phyloP scores from a whole-genome alignment of 1,140 invertebrate species.

The Pygmarrhopalites habei region DNA sequence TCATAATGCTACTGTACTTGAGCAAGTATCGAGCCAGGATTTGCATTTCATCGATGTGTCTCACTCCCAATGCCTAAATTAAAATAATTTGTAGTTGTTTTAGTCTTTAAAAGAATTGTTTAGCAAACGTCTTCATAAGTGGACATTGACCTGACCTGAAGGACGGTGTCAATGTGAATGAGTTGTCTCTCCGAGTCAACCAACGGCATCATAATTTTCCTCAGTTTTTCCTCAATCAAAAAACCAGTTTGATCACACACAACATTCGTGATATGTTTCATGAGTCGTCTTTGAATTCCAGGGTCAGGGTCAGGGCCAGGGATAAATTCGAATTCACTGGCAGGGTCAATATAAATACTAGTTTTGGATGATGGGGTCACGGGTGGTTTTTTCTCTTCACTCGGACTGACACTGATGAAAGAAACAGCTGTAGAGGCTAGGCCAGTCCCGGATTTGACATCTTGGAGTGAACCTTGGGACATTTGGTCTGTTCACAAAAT shows the following conservation, averaged over 20 bases:
- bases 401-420: no score
- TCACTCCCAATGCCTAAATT: slow-evolving; percentile 17
- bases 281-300: slow-evolving; percentile 11
- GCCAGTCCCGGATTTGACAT: no score
- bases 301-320: slow-evolving; percentile 22
- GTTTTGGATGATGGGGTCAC: background rate
- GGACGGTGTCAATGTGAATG: slow-evolving; percentile 18
- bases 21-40: slow-evolving; percentile 18
- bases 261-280: slow-evolving; percentile 29
- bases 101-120: background rate
- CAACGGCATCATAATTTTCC: slow-evolving; percentile 22
- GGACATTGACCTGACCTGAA: slow-evolving; percentile 10
- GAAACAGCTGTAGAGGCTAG: no score
- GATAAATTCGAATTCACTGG: slow-evolving; percentile 7
- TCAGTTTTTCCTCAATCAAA: slow-evolving; percentile 30
- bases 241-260: slow-evolving; percentile 34
- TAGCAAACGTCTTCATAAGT: background rate
- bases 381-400: no score
- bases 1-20: slow-evolving; percentile 19
- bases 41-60: slow-evolving; percentile 15
- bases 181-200: slow-evolving; percentile 24
- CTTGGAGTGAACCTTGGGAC: background rate
- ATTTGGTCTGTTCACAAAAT: background rate
- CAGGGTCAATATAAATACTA: background rate
- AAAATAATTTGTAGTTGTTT: slow-evolving; percentile 3